Base-by-base conservation (phyloP, 64 coral and sea anemone genomes). In the Stichodactyla mertensii region DNA sequence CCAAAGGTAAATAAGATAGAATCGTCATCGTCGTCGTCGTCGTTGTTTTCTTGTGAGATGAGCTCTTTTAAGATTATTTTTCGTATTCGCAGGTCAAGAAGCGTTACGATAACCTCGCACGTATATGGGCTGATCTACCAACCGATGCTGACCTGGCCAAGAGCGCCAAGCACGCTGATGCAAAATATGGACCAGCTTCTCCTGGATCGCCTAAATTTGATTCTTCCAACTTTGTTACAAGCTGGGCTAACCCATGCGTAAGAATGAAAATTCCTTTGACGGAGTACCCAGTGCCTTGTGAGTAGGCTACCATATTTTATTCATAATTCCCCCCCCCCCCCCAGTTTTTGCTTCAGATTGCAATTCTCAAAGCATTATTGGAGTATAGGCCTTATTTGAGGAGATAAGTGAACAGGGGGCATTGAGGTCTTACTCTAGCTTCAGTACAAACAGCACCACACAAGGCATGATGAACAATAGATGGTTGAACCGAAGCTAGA, bases 61-160 rank as follows among this genome's bases (percentile, higher is more conserved):
- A 23, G 56, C 26, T 23, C 60, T 13, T 78, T 27, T 19, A 45
- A 45, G 36, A 45, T 45, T 85, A 4, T 86, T 52, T 28, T 22
- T 12, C 66, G 59, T 7, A 24, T 71, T 36, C 53, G 77, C 52
- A 96, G 94, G 94, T 96, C 27, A 96, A 96, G 71, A 90, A 69
- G 61, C 88, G 94, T 14, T 96, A 96, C 69, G 94, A 96, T 64
- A 31, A 22, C 19, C 87, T 89, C 6, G 88, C 88, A 52, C 91
- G 88, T 15, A 54, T 93, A 0, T 96, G 94, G 94, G 67, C 27
- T 52, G 94, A 96, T 79, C 88, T 96, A 0, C 94, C 94, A 12
- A 96, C 94, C 8, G 91, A 96, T 60, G 88, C 91, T 51, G 80
- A 96, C 7, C 4, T 96, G 27, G 54, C 31, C 54, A 74, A 74